Conservation (phyloP, 64 coral and sea anemone genomes). For the Pachyseris speciosa region DNA sequence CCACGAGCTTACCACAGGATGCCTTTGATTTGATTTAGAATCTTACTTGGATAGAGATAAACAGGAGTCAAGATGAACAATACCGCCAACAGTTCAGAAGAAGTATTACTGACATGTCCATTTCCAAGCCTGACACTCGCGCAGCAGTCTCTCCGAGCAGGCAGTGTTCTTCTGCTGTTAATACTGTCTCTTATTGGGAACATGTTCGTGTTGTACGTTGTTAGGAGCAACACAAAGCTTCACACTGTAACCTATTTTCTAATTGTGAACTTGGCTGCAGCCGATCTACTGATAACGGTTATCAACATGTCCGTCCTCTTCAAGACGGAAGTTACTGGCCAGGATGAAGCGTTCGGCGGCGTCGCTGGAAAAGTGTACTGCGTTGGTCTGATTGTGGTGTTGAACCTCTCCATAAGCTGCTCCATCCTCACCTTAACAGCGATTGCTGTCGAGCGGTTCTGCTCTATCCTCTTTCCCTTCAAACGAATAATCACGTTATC, state of each 20-base stretch:
- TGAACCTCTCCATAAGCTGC: conserved; percentile 8
- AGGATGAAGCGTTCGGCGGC: background rate
- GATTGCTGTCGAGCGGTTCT: conserved; percentile 57
- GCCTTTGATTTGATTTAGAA: background rate
- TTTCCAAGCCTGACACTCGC: background rate
- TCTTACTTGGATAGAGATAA: background rate
- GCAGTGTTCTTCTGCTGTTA: background rate
- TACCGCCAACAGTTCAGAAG: background rate
- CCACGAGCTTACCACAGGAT: too few species aligned
- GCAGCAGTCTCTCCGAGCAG: background rate
- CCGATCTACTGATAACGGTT: conserved; percentile 52
- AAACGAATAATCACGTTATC: conserved; percentile 46
- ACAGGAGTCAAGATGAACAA: conserved; percentile 3
- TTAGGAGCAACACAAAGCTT: conserved; percentile 20
- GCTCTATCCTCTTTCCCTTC: conserved; percentile 51
- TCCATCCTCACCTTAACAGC: conserved; percentile 33
- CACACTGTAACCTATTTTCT: conserved; percentile 42
- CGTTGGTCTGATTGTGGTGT: background rate
- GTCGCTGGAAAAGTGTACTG: conserved; percentile 42
- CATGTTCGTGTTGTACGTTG: conserved; percentile 18
- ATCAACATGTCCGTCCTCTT: conserved; percentile 40
- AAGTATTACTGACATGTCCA: background rate
- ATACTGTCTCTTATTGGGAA: background rate
- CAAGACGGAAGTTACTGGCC: conserved; percentile 5
- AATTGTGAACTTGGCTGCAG: conserved; percentile 35